These are phyloP conservation scores for Alcedo quadribrachys DNA, from an alignment of 2,797 vertebrate genomes.

Conservation along the genomic window DNA sequence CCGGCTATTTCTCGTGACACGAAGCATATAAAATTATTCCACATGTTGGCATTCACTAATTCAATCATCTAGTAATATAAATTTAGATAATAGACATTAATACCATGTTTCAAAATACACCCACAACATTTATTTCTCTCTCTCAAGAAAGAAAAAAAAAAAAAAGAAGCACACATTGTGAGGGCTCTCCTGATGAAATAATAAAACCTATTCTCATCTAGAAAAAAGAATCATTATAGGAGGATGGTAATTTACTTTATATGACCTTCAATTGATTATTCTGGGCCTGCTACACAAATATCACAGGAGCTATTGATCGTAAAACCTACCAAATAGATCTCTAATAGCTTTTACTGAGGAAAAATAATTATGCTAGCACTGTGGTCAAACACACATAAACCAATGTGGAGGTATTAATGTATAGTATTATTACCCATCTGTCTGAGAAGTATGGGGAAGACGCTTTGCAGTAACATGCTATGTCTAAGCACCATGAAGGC, in stretches of 20 bases:
- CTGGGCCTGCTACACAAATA: conserved; percentile 89
- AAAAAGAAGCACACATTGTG: conserved; percentile 37
- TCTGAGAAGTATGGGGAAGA: conserved; percentile 77
- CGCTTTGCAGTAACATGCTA: conserved; percentile 49
- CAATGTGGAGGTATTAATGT: conserved; percentile 85
- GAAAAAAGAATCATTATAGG: conserved; percentile 88
- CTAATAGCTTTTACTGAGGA: conserved; percentile 87
- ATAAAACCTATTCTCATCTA: conserved; percentile 88
- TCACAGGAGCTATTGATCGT: conserved; percentile 91
- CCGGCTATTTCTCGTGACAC: conserved; percentile 66
- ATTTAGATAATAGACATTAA: conserved; percentile 76
- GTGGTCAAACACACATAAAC: conserved; percentile 88
- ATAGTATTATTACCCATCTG: conserved; percentile 86
- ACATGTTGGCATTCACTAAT: conserved; percentile 66
- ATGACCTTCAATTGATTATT: conserved; percentile 91
- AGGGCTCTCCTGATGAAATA: conserved; percentile 85
- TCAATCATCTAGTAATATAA: conserved; percentile 76
- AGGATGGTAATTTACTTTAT: conserved; percentile 91
- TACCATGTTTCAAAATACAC: conserved; percentile 61
- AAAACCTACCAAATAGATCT: conserved; percentile 89
- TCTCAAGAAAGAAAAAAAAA: conserved; percentile 15
- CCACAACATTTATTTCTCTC: conserved; percentile 68
- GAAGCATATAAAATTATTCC: conserved; percentile 72
- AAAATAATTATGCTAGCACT: conserved; percentile 85
- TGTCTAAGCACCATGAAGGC: conserved; percentile 64